Conservation (phyloP, 2,797 vertebrate species). For the Hippoglossus hippoglossus region DNA sequence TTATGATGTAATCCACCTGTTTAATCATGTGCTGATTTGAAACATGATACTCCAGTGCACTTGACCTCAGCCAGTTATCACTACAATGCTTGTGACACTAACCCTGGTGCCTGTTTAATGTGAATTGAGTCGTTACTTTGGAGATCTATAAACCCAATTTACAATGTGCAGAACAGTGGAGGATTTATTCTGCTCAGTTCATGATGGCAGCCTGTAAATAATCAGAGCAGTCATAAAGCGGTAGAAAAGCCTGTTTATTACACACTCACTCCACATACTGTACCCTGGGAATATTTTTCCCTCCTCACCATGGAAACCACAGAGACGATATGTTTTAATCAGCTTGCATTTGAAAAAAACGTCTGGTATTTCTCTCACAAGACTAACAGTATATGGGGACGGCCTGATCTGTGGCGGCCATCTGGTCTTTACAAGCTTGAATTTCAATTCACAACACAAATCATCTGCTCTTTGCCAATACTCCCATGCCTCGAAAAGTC, state of each 20-base stretch:
- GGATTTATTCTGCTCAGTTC: constrained; percentile 53
- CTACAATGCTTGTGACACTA: constrained; percentile 4
- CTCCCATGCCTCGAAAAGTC: constrained; percentile 46
- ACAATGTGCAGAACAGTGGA: constrained; percentile 44
- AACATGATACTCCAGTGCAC: neutral
- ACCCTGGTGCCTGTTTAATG: constrained; percentile 17
- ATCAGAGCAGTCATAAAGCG: constrained; percentile 44
- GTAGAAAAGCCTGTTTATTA: constrained; percentile 60
- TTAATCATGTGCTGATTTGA: constrained; percentile 2
- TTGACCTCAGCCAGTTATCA: constrained; percentile 18
- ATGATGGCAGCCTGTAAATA: constrained; percentile 53
- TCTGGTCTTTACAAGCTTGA: constrained; percentile 61
- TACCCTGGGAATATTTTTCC: constrained; percentile 67
- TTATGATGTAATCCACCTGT: constrained; percentile 1
- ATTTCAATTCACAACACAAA: constrained; percentile 54
- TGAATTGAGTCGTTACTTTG: constrained; percentile 1
- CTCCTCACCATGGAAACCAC: constrained; percentile 67
- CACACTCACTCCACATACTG: constrained; percentile 20
- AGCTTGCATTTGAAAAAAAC: constrained; percentile 33
- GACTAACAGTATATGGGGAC: constrained; percentile 30
- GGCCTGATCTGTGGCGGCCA: constrained; percentile 39
- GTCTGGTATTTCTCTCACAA: constrained; percentile 48
- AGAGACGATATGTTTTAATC: constrained; percentile 59
- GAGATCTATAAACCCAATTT: constrained; percentile 55
- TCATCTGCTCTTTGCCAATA: constrained; percentile 45